Evolutionary conservation across 2,888 invertebrate species (phyloP).

Genomic region (Tenodera sinensis): DNA sequence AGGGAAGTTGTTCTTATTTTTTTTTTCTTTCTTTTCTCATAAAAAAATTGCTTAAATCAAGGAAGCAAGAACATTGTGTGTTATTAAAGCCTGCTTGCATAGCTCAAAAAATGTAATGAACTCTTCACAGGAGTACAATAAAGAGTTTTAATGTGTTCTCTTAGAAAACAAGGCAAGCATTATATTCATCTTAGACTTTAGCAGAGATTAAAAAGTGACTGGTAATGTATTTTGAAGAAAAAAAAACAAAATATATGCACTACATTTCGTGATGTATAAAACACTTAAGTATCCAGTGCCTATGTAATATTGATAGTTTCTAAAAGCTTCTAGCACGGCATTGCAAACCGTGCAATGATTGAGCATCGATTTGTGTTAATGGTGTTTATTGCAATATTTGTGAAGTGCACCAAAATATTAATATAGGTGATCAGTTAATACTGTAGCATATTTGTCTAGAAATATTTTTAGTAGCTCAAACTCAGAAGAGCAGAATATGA

Average conservation of each 20-base stretch:
- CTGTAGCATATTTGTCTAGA: slow-evolving; percentile 15
- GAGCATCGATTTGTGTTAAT: slow-evolving; percentile 22
- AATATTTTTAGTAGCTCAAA: slow-evolving; percentile 9
- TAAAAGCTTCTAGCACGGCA: slow-evolving; percentile 11
- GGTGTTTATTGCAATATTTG: slow-evolving; percentile 18
- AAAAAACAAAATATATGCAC: slow-evolving; percentile 6
- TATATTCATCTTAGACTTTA: background rate
- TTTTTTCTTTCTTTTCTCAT: slow-evolving; percentile 15
- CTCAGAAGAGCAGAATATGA: background rate
- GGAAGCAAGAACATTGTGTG: background rate
- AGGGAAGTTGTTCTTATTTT: slow-evolving; percentile 17
- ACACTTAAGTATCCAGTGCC: slow-evolving; percentile 27
- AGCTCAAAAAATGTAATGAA: slow-evolving; percentile 22
- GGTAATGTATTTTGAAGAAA: background rate
- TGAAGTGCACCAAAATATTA: slow-evolving; percentile 17
- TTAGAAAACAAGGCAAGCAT: background rate
- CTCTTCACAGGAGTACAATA: slow-evolving; percentile 20
- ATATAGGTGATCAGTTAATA: background rate
- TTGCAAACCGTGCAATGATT: background rate
- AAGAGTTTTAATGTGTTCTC: slow-evolving; percentile 20
- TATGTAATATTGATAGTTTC: slow-evolving; percentile 25
- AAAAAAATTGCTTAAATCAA: slow-evolving; percentile 5
- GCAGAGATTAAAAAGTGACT: background rate
- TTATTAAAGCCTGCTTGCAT: slow-evolving; percentile 18
- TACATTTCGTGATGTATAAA: slow-evolving; percentile 21